phyloP scores from a whole-genome alignment of 2,888 invertebrate genomes.

The Lithophane ornitopus region DNA sequence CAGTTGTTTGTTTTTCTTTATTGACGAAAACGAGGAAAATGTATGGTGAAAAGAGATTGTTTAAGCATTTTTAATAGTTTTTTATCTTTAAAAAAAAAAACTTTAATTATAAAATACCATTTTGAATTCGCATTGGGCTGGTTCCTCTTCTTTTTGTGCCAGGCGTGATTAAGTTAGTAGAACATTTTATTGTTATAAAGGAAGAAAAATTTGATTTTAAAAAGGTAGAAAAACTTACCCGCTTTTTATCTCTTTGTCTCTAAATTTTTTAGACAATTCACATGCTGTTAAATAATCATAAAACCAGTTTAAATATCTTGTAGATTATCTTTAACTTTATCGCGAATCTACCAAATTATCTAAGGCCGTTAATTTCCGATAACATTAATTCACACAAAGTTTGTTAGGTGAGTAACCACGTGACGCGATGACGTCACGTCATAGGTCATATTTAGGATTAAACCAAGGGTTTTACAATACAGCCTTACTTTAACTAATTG shows the following conservation, averaged over 20 bases:
- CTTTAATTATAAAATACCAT: not conserved
- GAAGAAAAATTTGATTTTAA: not conserved
- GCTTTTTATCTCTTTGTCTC: not conserved
- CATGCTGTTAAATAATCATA: constrained; percentile 18
- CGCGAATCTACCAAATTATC: constrained; percentile 33
- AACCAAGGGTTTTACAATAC: not conserved
- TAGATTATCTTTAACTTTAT: constrained; percentile 45
- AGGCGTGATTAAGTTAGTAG: not conserved
- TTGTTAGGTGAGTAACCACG: constrained; percentile 6
- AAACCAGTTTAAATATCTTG: constrained; percentile 14
- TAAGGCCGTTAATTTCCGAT: constrained; percentile 34
- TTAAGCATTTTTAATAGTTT: too few relatives aligned
- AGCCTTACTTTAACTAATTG: not conserved
- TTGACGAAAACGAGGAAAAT: not conserved
- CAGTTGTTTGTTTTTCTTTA: not conserved
- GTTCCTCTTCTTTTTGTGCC: not conserved
- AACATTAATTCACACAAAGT: constrained; percentile 34
- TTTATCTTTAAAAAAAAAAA: not conserved
- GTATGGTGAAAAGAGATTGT: not conserved
- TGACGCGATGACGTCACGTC: constrained; percentile 19
- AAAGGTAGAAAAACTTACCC: not conserved
- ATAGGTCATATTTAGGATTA: not conserved
- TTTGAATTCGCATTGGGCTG: not conserved
- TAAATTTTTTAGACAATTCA: constrained; percentile 5
- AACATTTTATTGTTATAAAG: not conserved